Evolutionary conservation across 2,888 invertebrate species (phyloP).

Genomic region (Chesias legatella): DNA sequence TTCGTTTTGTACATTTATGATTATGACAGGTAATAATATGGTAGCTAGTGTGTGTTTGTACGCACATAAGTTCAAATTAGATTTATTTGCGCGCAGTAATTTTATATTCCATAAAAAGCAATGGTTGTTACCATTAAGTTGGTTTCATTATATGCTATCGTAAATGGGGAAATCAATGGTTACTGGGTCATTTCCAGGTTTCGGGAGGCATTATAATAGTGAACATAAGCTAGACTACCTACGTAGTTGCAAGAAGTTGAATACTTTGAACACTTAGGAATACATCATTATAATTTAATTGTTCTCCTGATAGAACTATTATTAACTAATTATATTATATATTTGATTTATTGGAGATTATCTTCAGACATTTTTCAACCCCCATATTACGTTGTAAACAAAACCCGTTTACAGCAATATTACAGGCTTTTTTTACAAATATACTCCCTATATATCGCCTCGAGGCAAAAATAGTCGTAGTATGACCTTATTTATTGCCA

Average conservation of each 20-base stretch:
- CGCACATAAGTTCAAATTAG: constrained; percentile 33
- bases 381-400: too few relatives aligned
- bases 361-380: too few relatives aligned
- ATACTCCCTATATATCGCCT: constrained; percentile 11
- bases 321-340: too few relatives aligned
- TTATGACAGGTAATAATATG: constrained; percentile 32
- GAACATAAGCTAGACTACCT: too few relatives aligned
- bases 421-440: too few relatives aligned
- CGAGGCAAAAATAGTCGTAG: constrained; percentile 12
- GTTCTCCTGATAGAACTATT: too few relatives aligned
- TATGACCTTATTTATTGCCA: constrained; percentile 25
- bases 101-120: constrained; percentile 48
- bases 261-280: too few relatives aligned
- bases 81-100: constrained; percentile 38
- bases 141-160: constrained; percentile 31
- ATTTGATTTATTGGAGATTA: too few relatives aligned
- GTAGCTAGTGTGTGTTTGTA: constrained; percentile 23
- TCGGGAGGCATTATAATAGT: constrained; percentile 2
- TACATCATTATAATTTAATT: too few relatives aligned
- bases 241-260: too few relatives aligned
- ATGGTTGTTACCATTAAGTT: constrained; percentile 37
- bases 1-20: constrained; percentile 25
- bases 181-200: not conserved
- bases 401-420: too few relatives aligned
- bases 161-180: constrained; percentile 24